phyloP scores from a whole-genome alignment of 2,888 invertebrate species.

The Schizotus pectinicornis region DNA sequence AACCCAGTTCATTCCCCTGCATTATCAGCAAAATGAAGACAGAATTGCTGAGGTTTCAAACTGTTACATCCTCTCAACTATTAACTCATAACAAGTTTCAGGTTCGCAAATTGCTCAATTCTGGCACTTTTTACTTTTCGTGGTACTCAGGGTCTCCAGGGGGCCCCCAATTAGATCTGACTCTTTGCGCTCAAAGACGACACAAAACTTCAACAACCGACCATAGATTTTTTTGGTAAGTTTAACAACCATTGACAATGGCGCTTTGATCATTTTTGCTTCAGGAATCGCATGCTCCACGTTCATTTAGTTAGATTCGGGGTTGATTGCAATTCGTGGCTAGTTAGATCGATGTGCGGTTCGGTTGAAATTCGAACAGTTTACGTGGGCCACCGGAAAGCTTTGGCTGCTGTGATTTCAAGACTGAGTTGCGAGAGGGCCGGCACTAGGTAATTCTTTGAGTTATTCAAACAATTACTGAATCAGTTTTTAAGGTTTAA shows the following conservation, averaged over 20 bases:
- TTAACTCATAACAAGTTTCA: conserved; percentile 31
- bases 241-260: conserved; percentile 7
- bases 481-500: conserved; percentile 72
- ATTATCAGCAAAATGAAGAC: conserved; percentile 72
- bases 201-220: conserved; percentile 83
- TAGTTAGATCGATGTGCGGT: conserved; percentile 95
- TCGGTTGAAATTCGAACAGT: conserved; percentile 97
- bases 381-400: conserved; percentile 96
- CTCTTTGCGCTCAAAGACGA: conserved; percentile 90
- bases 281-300: conserved; percentile 91
- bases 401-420: conserved; percentile 93
- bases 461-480: conserved; percentile 3
- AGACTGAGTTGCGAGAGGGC: conserved; percentile 97
- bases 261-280: conserved; percentile 24
- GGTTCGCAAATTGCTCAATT: conserved; percentile 87
- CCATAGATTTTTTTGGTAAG: conserved; percentile 95
- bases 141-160: conserved; percentile 63
- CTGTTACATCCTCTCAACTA: conserved; percentile 2
- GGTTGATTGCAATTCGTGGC: conserved; percentile 89
- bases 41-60: conserved; percentile 63
- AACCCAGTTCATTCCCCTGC: conserved; percentile 87
- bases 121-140: conserved; percentile 98
- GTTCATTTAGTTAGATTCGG: conserved; percentile 91
- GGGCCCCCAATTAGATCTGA: conserved; percentile 78
- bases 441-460: conserved; percentile 74